Evolutionary conservation across 2,797 vertebrate species (phyloP), one percentile per base, ranked within the genome.

Genomic region (Cephalopachus bancanus): DNA sequence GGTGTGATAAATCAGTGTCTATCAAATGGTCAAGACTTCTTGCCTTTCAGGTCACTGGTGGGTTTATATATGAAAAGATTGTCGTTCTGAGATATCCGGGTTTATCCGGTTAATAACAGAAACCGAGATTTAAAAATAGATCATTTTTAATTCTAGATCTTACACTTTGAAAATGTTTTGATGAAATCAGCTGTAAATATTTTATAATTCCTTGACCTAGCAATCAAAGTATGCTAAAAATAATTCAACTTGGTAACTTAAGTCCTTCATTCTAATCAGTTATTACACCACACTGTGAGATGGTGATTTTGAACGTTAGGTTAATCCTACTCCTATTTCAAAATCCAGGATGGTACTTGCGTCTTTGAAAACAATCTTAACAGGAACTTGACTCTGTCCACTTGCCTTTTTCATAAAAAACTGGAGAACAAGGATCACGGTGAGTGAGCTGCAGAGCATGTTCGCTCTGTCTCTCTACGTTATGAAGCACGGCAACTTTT

Each of bases 261-360:
- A 91, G 15, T 26, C 93, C 37, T 53, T 96, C 64, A 86, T 93
- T 89, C 60, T 86, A 93, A 95, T 94, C n/a, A 89, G 28, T 86
- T 75, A 97, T 72, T 80, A 9, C 14, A 72, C 7, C 64, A 74
- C 86, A 80, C 30, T 86, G 78, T 86, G 88, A 94, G 74, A 75
- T 49, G 6, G 85, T 96, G 88, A 93, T 87, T 96, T 95, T 37
- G 11, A 96, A 83, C 64, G 89, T 75, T 94, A 97, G 59, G n/a
- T 5, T 85, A 95, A 97, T 72, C 87, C 24, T 91, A 86, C 59
- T 92, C 95, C 96, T 95, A 95, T 97, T 89, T 96, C 86, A 96
- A 93, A 94, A 87, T 93, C 93, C 75, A 94, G 87, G 22, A 95
- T 83, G 57, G 94, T 92, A 74, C 71, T 53, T 91, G 5, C 28